A percentile compares a stretch with the other conserved stretches of the same genome.
Evolutionary conservation across 2,888 invertebrate genomes (phyloP).

Genomic region (Ernsta delagoae): DNA sequence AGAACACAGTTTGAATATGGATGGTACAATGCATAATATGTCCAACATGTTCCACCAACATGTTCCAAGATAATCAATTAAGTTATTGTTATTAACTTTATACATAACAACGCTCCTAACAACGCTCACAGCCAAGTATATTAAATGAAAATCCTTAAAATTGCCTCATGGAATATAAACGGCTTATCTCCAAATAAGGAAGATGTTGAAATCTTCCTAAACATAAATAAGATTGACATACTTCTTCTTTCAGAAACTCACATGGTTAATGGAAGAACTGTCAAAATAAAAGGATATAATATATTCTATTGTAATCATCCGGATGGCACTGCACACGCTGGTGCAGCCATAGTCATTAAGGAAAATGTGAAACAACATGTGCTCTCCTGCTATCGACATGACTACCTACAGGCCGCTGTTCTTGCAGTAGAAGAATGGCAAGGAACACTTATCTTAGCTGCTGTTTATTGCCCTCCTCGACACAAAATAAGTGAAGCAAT

Average conservation of each 20-base stretch:
- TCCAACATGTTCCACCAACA: no score
- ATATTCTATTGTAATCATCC: background rate
- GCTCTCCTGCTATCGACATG: background rate
- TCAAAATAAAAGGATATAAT: background rate
- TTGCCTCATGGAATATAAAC: conserved; percentile 2
- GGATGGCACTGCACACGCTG: background rate
- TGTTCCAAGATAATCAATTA: no score
- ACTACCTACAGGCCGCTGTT: background rate
- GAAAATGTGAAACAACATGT: background rate
- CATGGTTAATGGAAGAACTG: conserved; percentile 1
- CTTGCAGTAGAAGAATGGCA: conserved; percentile 1
- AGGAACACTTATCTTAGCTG: background rate
- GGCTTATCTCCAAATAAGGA: background rate
- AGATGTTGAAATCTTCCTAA: background rate
- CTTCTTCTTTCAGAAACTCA: background rate
- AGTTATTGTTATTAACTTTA: no score
- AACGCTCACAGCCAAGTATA: background rate
- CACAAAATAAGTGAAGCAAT: background rate
- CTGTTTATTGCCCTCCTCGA: background rate
- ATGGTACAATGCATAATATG: no score
- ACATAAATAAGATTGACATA: background rate
- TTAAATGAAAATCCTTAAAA: background rate
- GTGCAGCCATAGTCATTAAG: background rate
- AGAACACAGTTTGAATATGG: no score
- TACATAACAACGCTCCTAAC: no score